A percentile compares a stretch with the other conserved stretches of the same genome.
phyloP scores from a whole-genome alignment of 1,140 invertebrate species.

The Trissolcus basalis region DNA sequence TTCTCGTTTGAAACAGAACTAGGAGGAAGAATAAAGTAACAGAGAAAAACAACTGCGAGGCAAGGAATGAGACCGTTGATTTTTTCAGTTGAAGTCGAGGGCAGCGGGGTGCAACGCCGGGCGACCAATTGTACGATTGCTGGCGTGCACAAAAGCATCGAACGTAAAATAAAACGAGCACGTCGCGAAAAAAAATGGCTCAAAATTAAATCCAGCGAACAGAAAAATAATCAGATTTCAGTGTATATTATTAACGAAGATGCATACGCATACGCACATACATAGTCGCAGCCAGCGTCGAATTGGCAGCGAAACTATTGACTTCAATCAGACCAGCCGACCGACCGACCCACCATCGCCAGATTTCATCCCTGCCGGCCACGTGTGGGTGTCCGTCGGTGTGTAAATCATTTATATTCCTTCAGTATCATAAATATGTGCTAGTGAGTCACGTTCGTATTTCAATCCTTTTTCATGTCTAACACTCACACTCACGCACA shows the following conservation, averaged over 20 bases:
- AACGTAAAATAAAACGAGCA: slow-evolving; percentile 65
- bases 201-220: slow-evolving; percentile 73
- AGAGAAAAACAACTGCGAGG: slow-evolving; percentile 42
- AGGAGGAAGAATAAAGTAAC: slow-evolving; percentile 57
- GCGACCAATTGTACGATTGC: slow-evolving; percentile 65
- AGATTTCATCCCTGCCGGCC: slow-evolving; percentile 9
- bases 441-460: slow-evolving; percentile 44
- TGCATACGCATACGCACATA: slow-evolving; percentile 48
- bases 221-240: slow-evolving; percentile 76
- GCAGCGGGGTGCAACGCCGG: slow-evolving; percentile 26
- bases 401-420: slow-evolving; percentile 46
- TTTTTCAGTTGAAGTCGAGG: slow-evolving; percentile 46
- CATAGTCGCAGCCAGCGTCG: slow-evolving; percentile 39
- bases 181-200: slow-evolving; percentile 61
- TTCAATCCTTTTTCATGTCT: slow-evolving; percentile 39
- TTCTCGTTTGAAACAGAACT: slow-evolving; percentile 52
- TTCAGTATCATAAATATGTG: slow-evolving; percentile 41
- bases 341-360: slow-evolving; percentile 44
- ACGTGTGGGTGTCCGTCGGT: slow-evolving; percentile 24
- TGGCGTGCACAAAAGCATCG: slow-evolving; percentile 67
- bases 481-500: slow-evolving; percentile 17
- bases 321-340: slow-evolving; percentile 68
- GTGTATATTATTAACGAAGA: slow-evolving; percentile 74
- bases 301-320: slow-evolving; percentile 67
- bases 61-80: slow-evolving; percentile 55